Conservation (phyloP, 2,113 vertebrate genomes). For the Nettapus auritus region DNA sequence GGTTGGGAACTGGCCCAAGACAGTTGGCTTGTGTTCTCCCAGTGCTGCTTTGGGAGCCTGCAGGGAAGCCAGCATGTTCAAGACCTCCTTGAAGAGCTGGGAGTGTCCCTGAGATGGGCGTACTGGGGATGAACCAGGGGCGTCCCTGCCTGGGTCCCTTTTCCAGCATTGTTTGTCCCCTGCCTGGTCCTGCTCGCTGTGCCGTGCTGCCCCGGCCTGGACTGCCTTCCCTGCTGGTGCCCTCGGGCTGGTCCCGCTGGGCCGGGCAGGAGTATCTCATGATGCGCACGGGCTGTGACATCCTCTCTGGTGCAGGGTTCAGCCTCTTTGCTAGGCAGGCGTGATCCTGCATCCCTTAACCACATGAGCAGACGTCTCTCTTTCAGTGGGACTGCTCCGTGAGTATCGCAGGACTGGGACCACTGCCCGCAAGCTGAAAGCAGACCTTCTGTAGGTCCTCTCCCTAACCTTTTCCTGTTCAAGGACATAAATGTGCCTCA, state of each 20-base stretch:
- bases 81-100: not conserved
- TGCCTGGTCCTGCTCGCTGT: not conserved
- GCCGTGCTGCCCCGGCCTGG: not conserved
- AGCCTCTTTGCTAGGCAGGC: conserved; percentile 53
- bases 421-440: conserved; percentile 50
- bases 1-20: not conserved
- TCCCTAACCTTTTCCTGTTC: not conserved
- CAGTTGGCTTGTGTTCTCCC: not conserved
- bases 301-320: not conserved
- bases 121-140: not conserved
- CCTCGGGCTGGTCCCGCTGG: not conserved
- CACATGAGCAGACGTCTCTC: conserved; percentile 61
- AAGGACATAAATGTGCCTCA: not conserved
- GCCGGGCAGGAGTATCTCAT: fast-evolving
- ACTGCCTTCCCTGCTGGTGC: not conserved
- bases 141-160: not conserved
- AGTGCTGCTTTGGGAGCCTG: not conserved
- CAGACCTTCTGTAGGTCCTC: not conserved
- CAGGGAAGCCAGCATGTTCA: not conserved
- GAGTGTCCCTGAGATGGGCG: not conserved
- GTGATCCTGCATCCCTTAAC: conserved; percentile 65
- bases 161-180: not conserved
- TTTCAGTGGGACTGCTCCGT: conserved; percentile 61
- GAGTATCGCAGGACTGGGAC: conserved; percentile 67
- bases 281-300: not conserved